phyloP scores from a whole-genome alignment of 2,797 vertebrate species.

The Sebastes elongatus region DNA sequence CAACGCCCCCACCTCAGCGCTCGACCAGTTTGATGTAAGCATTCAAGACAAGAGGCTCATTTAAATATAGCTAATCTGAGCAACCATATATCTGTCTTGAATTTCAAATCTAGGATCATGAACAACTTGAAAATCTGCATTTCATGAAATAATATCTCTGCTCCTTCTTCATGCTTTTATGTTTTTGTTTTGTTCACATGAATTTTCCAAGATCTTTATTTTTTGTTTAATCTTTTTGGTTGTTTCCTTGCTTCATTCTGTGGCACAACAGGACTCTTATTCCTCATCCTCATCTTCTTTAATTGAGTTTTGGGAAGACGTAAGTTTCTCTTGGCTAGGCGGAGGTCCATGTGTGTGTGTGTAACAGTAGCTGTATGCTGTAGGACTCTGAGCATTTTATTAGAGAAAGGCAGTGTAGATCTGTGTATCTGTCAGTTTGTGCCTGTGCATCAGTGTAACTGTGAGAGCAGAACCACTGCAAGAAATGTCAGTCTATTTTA shows the following conservation, averaged over 20 bases:
- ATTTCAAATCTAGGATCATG: neutral
- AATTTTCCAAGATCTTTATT: constrained; percentile 27
- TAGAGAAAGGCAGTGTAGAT: constrained; percentile 7
- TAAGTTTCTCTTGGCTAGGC: constrained; percentile 86
- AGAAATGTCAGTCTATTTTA: neutral
- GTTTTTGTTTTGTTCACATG: constrained; percentile 21
- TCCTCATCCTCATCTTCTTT: constrained; percentile 96
- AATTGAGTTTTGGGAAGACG: constrained; percentile 98
- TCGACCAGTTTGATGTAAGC: constrained; percentile 98
- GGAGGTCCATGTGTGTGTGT: constrained; percentile 21
- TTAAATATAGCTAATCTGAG: neutral
- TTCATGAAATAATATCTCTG: neutral
- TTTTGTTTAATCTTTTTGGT: constrained; percentile 50
- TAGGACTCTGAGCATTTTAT: neutral
- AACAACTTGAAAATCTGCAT: neutral
- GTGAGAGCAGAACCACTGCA: constrained; percentile 3
- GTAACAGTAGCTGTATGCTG: constrained; percentile 23
- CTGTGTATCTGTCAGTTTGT: constrained; percentile 8
- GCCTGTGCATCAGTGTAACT: neutral
- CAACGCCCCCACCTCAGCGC: constrained; percentile 93
- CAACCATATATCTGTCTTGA: neutral
- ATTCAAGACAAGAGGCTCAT: neutral
- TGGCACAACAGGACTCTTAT: constrained; percentile 93
- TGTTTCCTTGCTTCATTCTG: constrained; percentile 82
- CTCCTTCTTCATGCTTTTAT: neutral